Evolutionary conservation across 2,113 vertebrate genomes (phyloP).

Genomic region (Thamnophis sirtalis): DNA sequence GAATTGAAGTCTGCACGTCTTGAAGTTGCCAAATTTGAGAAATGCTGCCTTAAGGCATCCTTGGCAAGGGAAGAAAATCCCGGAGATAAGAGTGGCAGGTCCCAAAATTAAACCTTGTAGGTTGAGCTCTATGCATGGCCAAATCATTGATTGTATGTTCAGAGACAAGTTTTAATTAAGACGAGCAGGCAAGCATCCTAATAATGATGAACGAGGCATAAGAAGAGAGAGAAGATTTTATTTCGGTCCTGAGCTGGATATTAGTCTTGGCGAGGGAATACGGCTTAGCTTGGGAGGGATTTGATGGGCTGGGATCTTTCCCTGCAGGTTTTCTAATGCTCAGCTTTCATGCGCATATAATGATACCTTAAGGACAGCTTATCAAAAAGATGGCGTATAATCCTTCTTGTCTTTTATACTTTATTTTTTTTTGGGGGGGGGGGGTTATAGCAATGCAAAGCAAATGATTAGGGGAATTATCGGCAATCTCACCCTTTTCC

Average conservation of each 20-base stretch:
- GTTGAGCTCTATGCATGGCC: accelerated
- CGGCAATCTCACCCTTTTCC: slow-evolving; percentile 9
- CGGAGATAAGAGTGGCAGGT: not conserved
- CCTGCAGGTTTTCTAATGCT: slow-evolving; percentile 11
- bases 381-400: not conserved
- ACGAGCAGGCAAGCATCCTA: slow-evolving; percentile 13
- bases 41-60: slow-evolving; percentile 3
- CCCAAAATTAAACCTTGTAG: not conserved
- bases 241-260: slow-evolving; percentile 1
- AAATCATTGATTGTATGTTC: not conserved
- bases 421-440: not conserved
- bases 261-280: slow-evolving; percentile 24
- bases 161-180: slow-evolving; percentile 41
- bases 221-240: slow-evolving; percentile 7
- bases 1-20: not conserved
- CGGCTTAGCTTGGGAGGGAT: not conserved
- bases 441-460: not conserved
- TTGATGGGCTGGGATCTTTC: slow-evolving; percentile 22
- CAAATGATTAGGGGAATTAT: not conserved
- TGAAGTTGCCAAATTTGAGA: not conserved
- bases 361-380: slow-evolving; percentile 33
- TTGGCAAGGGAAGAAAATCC: not conserved
- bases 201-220: slow-evolving; percentile 16
- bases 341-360: slow-evolving; percentile 33
- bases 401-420: slow-evolving; percentile 26